Evolutionary conservation across 2,797 vertebrate species (phyloP), one percentile per base, ranked within the genome.

Genomic region (Brachyrhaphis roseni): DNA sequence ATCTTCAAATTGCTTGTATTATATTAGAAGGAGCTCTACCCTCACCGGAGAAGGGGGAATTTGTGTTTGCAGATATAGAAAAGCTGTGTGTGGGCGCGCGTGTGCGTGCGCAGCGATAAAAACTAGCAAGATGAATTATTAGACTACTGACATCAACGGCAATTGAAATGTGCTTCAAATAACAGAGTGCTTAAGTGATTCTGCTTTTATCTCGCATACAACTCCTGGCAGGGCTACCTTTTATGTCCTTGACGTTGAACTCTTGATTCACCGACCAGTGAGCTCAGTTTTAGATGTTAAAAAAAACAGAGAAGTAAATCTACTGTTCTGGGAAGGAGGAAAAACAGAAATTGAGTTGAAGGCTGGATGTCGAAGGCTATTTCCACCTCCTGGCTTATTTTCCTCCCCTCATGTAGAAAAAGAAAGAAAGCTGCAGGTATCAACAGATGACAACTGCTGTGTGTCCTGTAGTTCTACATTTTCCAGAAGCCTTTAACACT

Each of bases 361-460:
- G 78, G 76, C 55, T 66, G 66, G 45, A 76, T 76, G 81, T 59
- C 78, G 74, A 74, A 84, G 88, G 85, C 77, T 59, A 87, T 91
- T 82, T 86, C 82, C 81, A 92, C 88, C 89, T 91, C 89, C 90
- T 82, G 82, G 82, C 91, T 87, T 84, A 85, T 84, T 83, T 87
- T 79, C 4, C 82, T 84, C 7, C 84, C 85, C 53, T 79, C 93
- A 91, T 83, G 11, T 46, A 94, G 93, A 89, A 94, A 88, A 72
- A 89, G 66, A 83, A 75, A 84, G 80, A 75, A 75, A 80, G 87
- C 86, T 88, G 86, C 77, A 88, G 90, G 90, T 91, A 95, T 95
- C 94, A 94, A 93, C 90, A 91, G 81, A 90, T 92, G 93, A 95
- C 92, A 93, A 94, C 89, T 95, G 89, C 43, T 26, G n/a, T 34